Evolutionary conservation across 2,888 invertebrate species (phyloP).

Genomic region (Pachycephus smyrnensis): DNA sequence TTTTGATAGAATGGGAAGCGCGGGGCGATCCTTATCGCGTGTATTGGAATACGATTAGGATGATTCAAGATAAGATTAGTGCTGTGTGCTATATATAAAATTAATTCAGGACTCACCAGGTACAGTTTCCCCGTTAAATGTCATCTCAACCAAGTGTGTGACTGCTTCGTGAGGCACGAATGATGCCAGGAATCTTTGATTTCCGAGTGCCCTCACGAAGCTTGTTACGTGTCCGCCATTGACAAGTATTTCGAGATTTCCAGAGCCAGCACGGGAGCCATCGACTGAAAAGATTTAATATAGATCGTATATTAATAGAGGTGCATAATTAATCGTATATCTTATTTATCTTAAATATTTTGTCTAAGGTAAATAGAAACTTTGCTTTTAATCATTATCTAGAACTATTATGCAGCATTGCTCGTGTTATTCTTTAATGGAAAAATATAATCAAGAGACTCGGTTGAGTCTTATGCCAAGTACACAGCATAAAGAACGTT

Average conservation of each 20-base stretch:
- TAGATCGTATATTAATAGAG: constrained; percentile 11
- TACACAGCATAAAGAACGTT: too few species aligned
- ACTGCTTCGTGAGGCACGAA: constrained; percentile 91
- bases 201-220: constrained; percentile 90
- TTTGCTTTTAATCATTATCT: not conserved
- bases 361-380: not conserved
- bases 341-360: not conserved
- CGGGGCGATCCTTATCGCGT: too few species aligned
- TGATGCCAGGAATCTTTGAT: constrained; percentile 89
- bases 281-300: constrained; percentile 77
- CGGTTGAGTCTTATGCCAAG: not conserved
- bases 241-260: constrained; percentile 94
- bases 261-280: constrained; percentile 95
- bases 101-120: constrained; percentile 77
- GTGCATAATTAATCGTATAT: constrained; percentile 17
- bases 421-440: too few species aligned
- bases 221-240: constrained; percentile 96
- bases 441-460: not conserved
- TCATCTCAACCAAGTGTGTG: constrained; percentile 90
- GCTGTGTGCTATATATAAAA: not conserved
- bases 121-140: constrained; percentile 92
- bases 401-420: too few species aligned
- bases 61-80: not conserved
- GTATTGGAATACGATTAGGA: not conserved
- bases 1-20: too few species aligned